Percentiles rank a stretch among this genome's conserved stretches.
These are phyloP conservation scores for Mormyrus hasselquistii DNA, from an alignment of 2,797 vertebrate species.

Conservation along the genomic window DNA sequence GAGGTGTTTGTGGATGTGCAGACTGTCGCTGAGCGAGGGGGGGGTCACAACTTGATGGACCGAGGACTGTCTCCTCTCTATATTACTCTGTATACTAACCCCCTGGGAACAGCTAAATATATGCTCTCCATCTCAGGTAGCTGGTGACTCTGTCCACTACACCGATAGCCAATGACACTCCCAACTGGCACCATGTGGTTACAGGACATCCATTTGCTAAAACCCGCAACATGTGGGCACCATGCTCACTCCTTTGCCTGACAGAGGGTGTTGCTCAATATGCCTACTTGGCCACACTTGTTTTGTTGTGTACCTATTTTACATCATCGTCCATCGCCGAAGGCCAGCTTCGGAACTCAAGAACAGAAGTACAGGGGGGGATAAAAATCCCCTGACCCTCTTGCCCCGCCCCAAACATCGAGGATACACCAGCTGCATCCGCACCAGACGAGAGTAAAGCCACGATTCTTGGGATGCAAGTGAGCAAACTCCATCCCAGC, in stretches of 20 bases:
- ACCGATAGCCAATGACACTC: background rate
- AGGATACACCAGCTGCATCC: background rate
- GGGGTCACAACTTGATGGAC: background rate
- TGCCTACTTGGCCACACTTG: background rate
- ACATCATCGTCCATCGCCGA: background rate
- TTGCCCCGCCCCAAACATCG: background rate
- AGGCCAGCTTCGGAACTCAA: background rate
- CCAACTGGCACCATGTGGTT: background rate
- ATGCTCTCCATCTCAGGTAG: background rate
- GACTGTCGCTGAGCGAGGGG: background rate
- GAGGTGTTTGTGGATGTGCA: background rate
- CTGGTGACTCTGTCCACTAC: background rate
- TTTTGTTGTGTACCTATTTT: background rate
- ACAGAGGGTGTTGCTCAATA: background rate
- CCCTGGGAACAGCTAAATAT: background rate
- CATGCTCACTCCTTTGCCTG: background rate
- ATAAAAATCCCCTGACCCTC: background rate
- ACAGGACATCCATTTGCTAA: background rate
- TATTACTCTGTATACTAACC: background rate
- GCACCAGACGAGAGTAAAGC: background rate
- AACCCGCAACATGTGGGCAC: background rate
- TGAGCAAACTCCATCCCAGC: constrained; percentile 33
- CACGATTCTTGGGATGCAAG: background rate
- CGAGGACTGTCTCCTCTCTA: background rate
- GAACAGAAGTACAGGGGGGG: background rate